These are phyloP conservation scores for Tetragnatha montana DNA, from an alignment of 2,888 invertebrate species.

Conservation along the genomic window DNA sequence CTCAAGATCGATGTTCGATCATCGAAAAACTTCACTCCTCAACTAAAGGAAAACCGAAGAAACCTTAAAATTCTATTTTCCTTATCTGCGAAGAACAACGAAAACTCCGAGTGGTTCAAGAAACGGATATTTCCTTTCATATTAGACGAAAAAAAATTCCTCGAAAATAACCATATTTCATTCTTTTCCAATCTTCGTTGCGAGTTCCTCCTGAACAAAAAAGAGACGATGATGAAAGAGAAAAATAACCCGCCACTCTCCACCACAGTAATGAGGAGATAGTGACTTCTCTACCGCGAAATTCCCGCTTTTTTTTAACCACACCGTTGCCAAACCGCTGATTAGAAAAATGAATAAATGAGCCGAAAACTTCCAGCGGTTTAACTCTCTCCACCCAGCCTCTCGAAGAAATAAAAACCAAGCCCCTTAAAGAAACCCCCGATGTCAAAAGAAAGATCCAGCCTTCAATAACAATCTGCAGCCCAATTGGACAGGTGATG, in stretches of 20 bases:
- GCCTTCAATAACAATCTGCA: slow-evolving; percentile 59
- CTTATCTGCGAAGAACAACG: background rate
- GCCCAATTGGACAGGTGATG: slow-evolving; percentile 48
- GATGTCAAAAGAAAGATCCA: slow-evolving; percentile 46
- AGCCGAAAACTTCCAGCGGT: slow-evolving; percentile 2
- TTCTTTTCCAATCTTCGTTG: background rate
- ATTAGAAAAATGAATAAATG: slow-evolving; percentile 31
- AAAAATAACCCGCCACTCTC: background rate
- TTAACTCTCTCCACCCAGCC: slow-evolving; percentile 29
- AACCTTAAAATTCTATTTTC: background rate
- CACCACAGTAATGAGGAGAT: background rate
- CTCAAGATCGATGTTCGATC: background rate
- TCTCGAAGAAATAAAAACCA: slow-evolving; percentile 17
- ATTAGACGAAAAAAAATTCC: background rate
- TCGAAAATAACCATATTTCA: background rate
- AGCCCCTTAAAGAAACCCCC: slow-evolving; percentile 6
- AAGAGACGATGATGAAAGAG: background rate
- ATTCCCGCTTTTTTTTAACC: background rate
- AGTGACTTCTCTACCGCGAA: background rate
- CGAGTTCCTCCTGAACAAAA: background rate
- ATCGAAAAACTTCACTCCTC: background rate
- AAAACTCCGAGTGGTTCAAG: background rate
- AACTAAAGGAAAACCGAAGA: background rate
- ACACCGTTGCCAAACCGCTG: background rate
- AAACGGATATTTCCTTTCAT: background rate